phyloP scores from a whole-genome alignment of 1,140 invertebrate genomes.

The Trachymyrmex cornetzi region DNA sequence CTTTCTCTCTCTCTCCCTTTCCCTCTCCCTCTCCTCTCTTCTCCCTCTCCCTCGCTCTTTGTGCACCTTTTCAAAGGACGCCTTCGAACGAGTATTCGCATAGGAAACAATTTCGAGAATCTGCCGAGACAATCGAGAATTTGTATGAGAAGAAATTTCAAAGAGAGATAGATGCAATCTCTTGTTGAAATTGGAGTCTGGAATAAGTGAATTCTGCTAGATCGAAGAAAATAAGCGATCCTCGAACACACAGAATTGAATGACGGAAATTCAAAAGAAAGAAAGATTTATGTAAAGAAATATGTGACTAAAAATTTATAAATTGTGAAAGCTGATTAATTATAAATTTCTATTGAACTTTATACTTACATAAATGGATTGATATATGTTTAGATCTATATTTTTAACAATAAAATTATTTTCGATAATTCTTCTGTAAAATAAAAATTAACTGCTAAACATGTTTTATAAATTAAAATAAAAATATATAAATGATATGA shows the following conservation, averaged over 20 bases:
- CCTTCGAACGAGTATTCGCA: constrained; percentile 39
- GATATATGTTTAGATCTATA: not conserved
- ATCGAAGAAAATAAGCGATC: constrained; percentile 39
- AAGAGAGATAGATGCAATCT: constrained; percentile 51
- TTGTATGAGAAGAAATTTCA: constrained; percentile 54
- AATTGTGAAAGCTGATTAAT: not conserved
- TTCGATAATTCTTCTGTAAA: not conserved
- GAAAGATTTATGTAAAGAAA: constrained; percentile 7
- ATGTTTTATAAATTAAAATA: not conserved
- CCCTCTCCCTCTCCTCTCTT: not conserved
- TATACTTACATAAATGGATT: not conserved
- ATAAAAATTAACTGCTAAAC: not conserved
- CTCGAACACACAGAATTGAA: constrained; percentile 2
- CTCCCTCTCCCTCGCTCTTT: constrained; percentile 1
- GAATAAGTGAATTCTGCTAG: constrained; percentile 54
- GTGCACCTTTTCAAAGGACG: constrained; percentile 30
- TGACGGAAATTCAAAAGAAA: not conserved
- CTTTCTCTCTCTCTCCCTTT: not conserved
- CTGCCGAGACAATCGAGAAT: constrained; percentile 60
- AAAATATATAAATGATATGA: not conserved
- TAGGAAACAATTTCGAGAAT: constrained; percentile 62
- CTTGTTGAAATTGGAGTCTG: constrained; percentile 45
- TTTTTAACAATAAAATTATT: not conserved
- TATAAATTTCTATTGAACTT: not conserved
- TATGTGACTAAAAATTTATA: not conserved